Percentiles rank a stretch among this genome's conserved stretches.
These are phyloP conservation scores for Pangasianodon hypophthalmus DNA, from an alignment of 2,113 vertebrate species.

Conservation along the genomic window DNA sequence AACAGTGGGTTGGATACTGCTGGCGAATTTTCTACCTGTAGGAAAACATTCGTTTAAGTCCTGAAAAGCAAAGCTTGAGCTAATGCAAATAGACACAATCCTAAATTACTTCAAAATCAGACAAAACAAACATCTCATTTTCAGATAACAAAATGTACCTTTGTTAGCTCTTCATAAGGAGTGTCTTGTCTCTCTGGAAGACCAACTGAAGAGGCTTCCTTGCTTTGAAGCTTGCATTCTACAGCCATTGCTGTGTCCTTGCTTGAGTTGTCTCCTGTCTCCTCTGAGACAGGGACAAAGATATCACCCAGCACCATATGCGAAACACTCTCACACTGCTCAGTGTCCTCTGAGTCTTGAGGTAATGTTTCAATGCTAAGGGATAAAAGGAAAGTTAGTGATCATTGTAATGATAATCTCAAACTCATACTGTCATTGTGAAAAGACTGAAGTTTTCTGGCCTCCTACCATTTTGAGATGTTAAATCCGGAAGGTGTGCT, in stretches of 20 bases:
- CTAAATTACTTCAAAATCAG: neutral
- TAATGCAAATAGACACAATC: neutral
- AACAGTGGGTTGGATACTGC: neutral
- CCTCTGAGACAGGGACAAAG: conserved; percentile 14
- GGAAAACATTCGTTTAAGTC: neutral
- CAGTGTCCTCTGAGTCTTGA: neutral
- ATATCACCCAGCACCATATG: conserved; percentile 9
- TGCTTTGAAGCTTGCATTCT: neutral
- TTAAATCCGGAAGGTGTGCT: neutral
- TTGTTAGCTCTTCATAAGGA: conserved; percentile 14
- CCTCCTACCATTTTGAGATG: neutral
- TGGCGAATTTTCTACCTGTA: neutral
- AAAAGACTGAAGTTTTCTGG: neutral
- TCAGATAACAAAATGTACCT: neutral
- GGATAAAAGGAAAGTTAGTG: neutral
- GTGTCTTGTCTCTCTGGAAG: neutral
- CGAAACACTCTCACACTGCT: conserved; percentile 7
- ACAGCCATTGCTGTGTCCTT: neutral
- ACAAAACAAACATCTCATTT: neutral
- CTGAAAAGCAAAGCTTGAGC: neutral
- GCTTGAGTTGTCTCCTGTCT: neutral
- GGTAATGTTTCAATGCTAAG: neutral
- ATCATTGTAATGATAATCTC: neutral
- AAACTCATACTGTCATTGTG: neutral
- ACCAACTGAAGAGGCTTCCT: neutral